These are phyloP conservation scores for Epinotia demarniana DNA, from an alignment of 2,888 invertebrate species.

Conservation along the genomic window DNA sequence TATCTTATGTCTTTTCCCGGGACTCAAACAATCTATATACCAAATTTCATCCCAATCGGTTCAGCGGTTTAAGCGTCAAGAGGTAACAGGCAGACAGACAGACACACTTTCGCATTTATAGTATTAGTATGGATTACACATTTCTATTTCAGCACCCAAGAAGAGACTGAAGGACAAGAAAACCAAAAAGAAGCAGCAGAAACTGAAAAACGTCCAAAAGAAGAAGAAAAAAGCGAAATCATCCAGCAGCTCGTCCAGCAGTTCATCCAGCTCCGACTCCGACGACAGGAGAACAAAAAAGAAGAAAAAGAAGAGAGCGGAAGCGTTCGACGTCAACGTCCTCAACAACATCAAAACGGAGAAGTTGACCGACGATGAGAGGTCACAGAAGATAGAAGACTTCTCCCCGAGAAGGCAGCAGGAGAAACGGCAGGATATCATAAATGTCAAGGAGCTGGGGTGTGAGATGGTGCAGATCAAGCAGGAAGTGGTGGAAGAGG, in stretches of 20 bases:
- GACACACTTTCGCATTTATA: no score
- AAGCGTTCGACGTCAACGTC: slow-evolving; percentile 74
- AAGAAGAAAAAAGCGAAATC: slow-evolving; percentile 65
- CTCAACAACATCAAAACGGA: slow-evolving; percentile 79
- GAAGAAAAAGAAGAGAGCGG: slow-evolving; percentile 65
- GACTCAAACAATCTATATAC: no score
- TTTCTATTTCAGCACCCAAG: slow-evolving; percentile 43
- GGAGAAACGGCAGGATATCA: slow-evolving; percentile 54
- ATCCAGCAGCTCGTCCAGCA: slow-evolving; percentile 56
- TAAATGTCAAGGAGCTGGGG: slow-evolving; percentile 76
- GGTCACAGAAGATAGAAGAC: slow-evolving; percentile 45
- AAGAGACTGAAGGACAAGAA: slow-evolving; percentile 66
- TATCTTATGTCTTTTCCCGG: no score
- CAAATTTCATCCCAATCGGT: no score
- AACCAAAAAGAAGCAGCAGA: slow-evolving; percentile 66
- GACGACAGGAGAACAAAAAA: slow-evolving; percentile 59
- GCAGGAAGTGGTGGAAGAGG: slow-evolving; percentile 59
- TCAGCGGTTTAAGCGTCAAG: no score
- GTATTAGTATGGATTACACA: no score
- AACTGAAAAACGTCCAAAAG: slow-evolving; percentile 64
- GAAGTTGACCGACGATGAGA: slow-evolving; percentile 73
- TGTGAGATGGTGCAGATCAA: slow-evolving; percentile 73
- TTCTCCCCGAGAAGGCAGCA: slow-evolving; percentile 66
- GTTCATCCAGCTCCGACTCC: slow-evolving; percentile 59
- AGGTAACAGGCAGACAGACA: no score